phyloP scores from a whole-genome alignment of 2,113 vertebrate species.

The Rhadina sibilatrix region DNA sequence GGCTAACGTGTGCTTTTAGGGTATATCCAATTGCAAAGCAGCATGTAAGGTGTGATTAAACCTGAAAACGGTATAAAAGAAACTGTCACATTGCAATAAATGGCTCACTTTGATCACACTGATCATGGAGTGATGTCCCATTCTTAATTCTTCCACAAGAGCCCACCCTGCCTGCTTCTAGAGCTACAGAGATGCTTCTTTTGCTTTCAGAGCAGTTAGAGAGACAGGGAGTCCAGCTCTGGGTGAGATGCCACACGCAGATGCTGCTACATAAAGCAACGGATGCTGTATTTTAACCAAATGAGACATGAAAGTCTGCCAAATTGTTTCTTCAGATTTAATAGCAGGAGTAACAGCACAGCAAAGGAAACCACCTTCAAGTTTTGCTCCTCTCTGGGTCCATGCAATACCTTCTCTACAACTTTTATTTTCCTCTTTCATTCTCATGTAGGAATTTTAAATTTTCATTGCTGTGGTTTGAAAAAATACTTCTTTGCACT shows the following conservation, averaged over 20 bases:
- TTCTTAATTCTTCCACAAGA: no score
- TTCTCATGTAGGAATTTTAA: not conserved
- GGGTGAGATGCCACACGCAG: not conserved
- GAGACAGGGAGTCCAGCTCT: not conserved
- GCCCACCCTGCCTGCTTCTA: not conserved
- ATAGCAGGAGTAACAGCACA: not conserved
- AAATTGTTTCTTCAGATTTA: not conserved
- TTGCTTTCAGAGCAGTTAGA: not conserved
- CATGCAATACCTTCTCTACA: accelerated
- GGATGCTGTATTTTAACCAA: not conserved
- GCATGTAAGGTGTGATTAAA: no score
- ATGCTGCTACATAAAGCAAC: not conserved
- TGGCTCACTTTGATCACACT: no score
- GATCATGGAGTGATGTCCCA: no score
- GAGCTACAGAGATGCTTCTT: not conserved
- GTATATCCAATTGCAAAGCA: no score
- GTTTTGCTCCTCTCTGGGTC: not conserved
- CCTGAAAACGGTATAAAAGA: no score
- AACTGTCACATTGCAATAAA: no score
- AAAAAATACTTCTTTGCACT: not conserved
- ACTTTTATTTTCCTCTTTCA: not conserved
- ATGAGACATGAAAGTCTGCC: not conserved
- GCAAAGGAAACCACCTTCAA: not conserved
- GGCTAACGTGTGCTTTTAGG: no score
- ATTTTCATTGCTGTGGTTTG: not conserved